A percentile compares a stretch with the other conserved stretches of the same genome.
Conservation (phyloP, 2,888 invertebrate species). For the Periphyllus acericola region DNA sequence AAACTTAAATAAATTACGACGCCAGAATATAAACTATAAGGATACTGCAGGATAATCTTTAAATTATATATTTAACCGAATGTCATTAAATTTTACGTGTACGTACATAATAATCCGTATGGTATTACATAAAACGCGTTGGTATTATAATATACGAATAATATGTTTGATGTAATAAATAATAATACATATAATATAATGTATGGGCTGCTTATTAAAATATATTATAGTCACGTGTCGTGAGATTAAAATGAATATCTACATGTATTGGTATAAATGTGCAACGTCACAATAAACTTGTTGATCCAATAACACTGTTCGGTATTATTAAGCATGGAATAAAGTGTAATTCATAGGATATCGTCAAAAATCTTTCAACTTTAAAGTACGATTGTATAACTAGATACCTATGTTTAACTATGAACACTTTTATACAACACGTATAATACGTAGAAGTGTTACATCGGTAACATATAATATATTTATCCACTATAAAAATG, state of each 20-base stretch:
- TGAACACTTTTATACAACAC: too few relatives aligned
- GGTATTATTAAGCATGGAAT: background rate
- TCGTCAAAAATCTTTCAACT: too few relatives aligned
- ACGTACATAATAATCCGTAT: background rate
- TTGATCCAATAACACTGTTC: background rate
- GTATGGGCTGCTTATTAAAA: too few relatives aligned
- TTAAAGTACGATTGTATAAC: too few relatives aligned
- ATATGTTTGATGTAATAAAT: background rate
- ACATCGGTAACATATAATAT: too few relatives aligned
- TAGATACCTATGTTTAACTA: too few relatives aligned
- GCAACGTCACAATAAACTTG: background rate
- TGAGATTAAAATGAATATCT: background rate
- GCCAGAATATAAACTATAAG: background rate
- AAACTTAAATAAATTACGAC: constrained; percentile 21
- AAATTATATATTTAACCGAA: constrained; percentile 24
- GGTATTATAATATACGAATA: background rate
- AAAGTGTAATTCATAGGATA: background rate
- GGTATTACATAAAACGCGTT: background rate
- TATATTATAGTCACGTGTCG: too few relatives aligned
- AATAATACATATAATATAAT: background rate
- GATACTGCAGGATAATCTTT: background rate
- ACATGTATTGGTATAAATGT: too few relatives aligned
- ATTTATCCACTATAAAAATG: too few relatives aligned
- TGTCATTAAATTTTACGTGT: background rate
- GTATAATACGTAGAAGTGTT: too few relatives aligned